Conservation (phyloP, 2,797 vertebrate genomes). For the Dendrocincla tyrannina region DNA sequence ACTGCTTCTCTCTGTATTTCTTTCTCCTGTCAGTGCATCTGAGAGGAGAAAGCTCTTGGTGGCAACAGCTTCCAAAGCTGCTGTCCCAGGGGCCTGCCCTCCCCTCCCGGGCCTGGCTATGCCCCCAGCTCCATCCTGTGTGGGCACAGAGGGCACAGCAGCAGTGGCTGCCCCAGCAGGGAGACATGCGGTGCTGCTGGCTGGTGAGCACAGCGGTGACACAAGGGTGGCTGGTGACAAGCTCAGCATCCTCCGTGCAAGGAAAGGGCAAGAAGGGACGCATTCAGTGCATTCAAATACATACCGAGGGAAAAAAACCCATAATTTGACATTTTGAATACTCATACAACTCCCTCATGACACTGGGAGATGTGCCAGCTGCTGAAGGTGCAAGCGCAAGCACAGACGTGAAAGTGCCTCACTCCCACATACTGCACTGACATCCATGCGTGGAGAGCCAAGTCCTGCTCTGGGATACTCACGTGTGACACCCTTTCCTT, state of each 20-base stretch:
- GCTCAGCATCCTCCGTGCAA: neutral
- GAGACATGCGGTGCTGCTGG: accelerated
- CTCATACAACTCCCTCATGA: neutral
- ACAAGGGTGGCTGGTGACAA: neutral
- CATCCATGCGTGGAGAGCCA: neutral
- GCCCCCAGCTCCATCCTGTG: neutral
- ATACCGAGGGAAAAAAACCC: accelerated
- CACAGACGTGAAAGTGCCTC: neutral
- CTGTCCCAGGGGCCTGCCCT: neutral
- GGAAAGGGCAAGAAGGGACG: neutral
- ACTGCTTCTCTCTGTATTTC: neutral
- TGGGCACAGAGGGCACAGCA: neutral
- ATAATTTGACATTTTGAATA: neutral
- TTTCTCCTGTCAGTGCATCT: too few species aligned
- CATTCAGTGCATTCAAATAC: neutral
- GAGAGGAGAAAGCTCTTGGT: neutral
- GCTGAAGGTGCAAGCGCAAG: neutral
- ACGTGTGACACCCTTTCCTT: neutral
- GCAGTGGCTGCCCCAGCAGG: neutral
- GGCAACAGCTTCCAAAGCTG: neutral
- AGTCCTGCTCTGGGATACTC: constrained; percentile 12
- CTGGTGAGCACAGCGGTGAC: accelerated
- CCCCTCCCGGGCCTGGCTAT: accelerated
- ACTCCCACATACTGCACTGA: neutral
- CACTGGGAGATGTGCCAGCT: neutral